Conservation (phyloP, 2,888 invertebrate species). For the Aplocera efformata region DNA sequence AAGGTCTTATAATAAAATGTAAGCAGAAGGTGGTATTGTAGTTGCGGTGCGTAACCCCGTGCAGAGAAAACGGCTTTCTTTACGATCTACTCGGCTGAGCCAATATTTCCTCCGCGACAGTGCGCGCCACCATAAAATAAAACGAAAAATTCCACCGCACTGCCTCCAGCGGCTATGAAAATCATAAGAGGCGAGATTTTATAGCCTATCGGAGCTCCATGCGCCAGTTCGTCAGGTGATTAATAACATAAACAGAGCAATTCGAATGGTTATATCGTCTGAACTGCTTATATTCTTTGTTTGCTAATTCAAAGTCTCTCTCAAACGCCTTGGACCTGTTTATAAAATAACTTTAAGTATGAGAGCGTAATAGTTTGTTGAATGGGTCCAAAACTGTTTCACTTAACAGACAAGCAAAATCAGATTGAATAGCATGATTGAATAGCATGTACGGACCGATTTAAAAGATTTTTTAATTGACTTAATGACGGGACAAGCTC, state of each 20-base stretch:
- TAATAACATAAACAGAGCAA: constrained; percentile 55
- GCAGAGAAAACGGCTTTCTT: constrained; percentile 75
- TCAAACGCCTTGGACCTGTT: too few species aligned
- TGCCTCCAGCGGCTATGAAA: constrained; percentile 71
- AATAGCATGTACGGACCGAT: too few species aligned
- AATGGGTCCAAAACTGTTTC: too few species aligned
- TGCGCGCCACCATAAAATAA: constrained; percentile 79
- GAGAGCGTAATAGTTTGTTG: too few species aligned
- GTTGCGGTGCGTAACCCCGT: constrained; percentile 74
- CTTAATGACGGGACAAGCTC: too few species aligned
- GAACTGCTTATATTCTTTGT: not conserved
- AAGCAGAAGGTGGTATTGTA: constrained; percentile 54
- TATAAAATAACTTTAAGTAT: too few species aligned
- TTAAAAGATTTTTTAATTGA: too few species aligned
- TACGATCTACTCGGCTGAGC: constrained; percentile 79
- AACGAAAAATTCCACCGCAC: constrained; percentile 78
- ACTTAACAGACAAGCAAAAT: too few species aligned
- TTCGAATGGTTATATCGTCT: constrained; percentile 20
- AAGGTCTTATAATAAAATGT: constrained; percentile 59
- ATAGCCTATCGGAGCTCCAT: constrained; percentile 60
- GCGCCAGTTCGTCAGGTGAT: constrained; percentile 61
- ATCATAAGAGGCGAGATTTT: constrained; percentile 77
- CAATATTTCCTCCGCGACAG: constrained; percentile 80
- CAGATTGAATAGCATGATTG: too few species aligned
- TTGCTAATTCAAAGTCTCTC: too few species aligned